A percentile compares a stretch with the other conserved stretches of the same genome.
These are phyloP conservation scores for Notolepis coatsorum DNA, from an alignment of 2,797 vertebrate genomes.

Conservation along the genomic window DNA sequence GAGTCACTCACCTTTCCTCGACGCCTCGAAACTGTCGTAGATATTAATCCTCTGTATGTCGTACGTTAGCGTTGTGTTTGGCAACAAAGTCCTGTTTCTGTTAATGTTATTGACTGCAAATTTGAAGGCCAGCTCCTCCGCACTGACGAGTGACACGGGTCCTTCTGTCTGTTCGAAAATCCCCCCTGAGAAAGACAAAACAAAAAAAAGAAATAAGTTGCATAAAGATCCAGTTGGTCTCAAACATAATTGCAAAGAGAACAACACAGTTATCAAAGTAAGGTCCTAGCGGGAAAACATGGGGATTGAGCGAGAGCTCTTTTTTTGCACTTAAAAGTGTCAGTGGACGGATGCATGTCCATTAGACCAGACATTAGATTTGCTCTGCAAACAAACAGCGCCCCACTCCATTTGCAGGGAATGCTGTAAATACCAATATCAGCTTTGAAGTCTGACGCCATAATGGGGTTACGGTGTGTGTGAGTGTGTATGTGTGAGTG, in stretches of 20 bases:
- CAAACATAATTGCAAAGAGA: conserved; percentile 32
- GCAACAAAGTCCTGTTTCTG: conserved; percentile 96
- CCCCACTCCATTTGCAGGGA: conserved; percentile 60
- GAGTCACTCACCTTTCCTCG: conserved; percentile 92
- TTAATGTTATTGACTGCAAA: conserved; percentile 99
- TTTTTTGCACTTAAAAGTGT: conserved; percentile 47
- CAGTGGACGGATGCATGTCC: conserved; percentile 43
- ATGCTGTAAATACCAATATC: conserved; percentile 56
- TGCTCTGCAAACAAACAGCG: conserved; percentile 67
- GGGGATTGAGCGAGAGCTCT: conserved; percentile 24
- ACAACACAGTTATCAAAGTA: conserved; percentile 28
- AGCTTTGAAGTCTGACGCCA: conserved; percentile 77
- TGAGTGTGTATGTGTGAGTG: conserved; percentile 21
- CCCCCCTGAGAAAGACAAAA: conserved; percentile 84
- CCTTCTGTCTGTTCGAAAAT: conserved; percentile 97
- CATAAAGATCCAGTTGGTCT: no score
- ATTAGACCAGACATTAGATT: conserved; percentile 61
- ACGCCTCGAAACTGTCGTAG: conserved; percentile 99
- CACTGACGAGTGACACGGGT: conserved; percentile 91
- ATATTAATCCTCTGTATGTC: conserved; percentile 99
- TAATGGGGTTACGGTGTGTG: conserved; percentile 71
- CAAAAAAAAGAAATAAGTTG: conserved; percentile 29
- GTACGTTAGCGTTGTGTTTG: conserved; percentile 97
- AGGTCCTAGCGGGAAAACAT: conserved; percentile 45
- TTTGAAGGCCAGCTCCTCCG: conserved; percentile 96